Percentiles rank a stretch among this genome's conserved stretches.
Evolutionary conservation across 1,140 invertebrate species (phyloP).

Genomic region (Drosophila lacteicornis): DNA sequence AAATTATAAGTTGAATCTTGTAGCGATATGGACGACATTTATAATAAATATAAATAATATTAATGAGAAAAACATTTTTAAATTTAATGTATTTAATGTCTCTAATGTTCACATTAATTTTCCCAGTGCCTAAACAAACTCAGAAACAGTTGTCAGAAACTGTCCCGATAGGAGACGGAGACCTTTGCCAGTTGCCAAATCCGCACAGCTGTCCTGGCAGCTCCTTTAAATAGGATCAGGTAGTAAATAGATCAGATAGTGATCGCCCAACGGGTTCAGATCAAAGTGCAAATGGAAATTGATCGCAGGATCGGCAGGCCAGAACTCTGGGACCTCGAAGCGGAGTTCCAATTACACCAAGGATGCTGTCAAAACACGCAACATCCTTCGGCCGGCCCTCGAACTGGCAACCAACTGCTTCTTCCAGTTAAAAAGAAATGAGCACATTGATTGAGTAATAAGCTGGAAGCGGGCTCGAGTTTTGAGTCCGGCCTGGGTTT

Average conservation of each 20-base stretch:
- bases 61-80: too few relatives aligned
- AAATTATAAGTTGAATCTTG: too few relatives aligned
- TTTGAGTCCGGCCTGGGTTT: neutral
- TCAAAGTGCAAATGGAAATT: constrained; percentile 40
- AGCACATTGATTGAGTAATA: constrained; percentile 78
- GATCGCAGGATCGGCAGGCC: constrained; percentile 17
- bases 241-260: constrained; percentile 45
- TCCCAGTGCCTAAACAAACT: constrained; percentile 2
- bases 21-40: too few relatives aligned
- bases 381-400: constrained; percentile 24
- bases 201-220: constrained; percentile 30
- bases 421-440: constrained; percentile 74
- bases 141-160: constrained; percentile 6
- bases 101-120: neutral
- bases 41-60: too few relatives aligned
- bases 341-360: constrained; percentile 69
- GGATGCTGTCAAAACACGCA: constrained; percentile 74
- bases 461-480: constrained; percentile 40
- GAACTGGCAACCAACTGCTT: constrained; percentile 23
- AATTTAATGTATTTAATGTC: too few relatives aligned
- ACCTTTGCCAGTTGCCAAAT: constrained; percentile 49
- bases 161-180: neutral
- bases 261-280: constrained; percentile 17
- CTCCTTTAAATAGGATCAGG: constrained; percentile 37
- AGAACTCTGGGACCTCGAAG: neutral